A percentile compares a stretch with the other conserved stretches of the same genome.
These are phyloP conservation scores for Lepeophtheirus salmonis DNA, from an alignment of 1,140 invertebrate species.

Conservation along the genomic window DNA sequence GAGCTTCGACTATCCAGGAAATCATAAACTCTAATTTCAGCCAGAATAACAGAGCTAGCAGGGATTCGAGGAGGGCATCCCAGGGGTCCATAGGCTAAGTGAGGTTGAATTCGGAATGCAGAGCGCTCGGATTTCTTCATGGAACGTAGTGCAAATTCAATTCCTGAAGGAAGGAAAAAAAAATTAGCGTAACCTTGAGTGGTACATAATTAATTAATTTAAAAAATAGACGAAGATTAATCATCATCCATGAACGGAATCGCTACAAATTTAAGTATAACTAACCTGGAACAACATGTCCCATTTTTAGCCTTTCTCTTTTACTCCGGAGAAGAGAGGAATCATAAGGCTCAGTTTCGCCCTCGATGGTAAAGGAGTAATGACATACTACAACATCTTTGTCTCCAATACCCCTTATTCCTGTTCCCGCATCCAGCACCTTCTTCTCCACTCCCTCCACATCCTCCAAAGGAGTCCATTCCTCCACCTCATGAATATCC, in stretches of 20 bases:
- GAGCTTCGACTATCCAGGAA: not conserved
- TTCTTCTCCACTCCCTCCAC: not conserved
- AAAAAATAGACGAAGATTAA: too few relatives aligned
- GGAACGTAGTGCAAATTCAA: constrained; percentile 9
- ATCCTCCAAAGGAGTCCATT: not conserved
- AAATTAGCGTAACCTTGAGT: too few relatives aligned
- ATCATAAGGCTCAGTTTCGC: constrained; percentile 6
- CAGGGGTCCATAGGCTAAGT: constrained; percentile 2
- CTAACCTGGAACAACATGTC: too few relatives aligned
- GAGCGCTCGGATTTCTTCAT: constrained; percentile 3
- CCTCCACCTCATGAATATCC: not conserved
- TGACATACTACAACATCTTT: not conserved
- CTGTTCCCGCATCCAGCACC: not conserved
- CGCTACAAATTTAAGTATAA: too few relatives aligned
- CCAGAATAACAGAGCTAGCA: not conserved
- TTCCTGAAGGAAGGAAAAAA: not conserved
- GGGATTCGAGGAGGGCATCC: constrained; percentile 8
- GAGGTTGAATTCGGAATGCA: constrained; percentile 5
- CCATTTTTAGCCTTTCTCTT: not conserved
- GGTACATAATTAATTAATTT: too few relatives aligned
- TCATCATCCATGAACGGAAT: too few relatives aligned
- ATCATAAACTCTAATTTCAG: not conserved
- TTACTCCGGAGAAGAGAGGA: not conserved
- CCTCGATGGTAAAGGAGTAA: constrained; percentile 7
- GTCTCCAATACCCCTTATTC: not conserved